Evolutionary conservation across 2,888 invertebrate species (phyloP).

Genomic region (Zeuzera pyrina): DNA sequence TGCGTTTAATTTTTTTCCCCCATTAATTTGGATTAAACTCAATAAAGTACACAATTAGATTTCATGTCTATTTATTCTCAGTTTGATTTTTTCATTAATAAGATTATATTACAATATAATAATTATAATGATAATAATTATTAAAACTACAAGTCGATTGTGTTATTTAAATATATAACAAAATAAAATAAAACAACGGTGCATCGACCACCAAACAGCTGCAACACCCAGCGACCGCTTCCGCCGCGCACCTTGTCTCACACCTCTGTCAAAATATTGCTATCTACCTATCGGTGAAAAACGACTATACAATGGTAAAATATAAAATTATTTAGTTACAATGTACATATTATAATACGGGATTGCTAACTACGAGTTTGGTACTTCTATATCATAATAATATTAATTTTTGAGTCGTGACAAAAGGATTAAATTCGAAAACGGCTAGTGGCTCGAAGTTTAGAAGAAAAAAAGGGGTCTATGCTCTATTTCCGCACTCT

Average conservation of each 20-base stretch:
- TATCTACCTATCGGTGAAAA: conserved; percentile 60
- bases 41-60: conserved; percentile 19
- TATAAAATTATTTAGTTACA: conserved; percentile 67
- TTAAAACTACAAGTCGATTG: conserved; percentile 71
- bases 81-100: conserved; percentile 73
- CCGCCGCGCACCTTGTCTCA: conserved; percentile 37
- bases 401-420: conserved; percentile 42
- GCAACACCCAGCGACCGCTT: conserved; percentile 34
- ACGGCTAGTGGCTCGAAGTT: conserved; percentile 56
- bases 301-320: conserved; percentile 72
- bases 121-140: conserved; percentile 66
- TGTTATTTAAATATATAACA: conserved; percentile 73
- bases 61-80: conserved; percentile 68
- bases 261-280: conserved; percentile 50
- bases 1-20: too few species aligned
- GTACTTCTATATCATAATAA: conserved; percentile 63
- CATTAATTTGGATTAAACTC: too few species aligned
- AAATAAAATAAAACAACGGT: conserved; percentile 60
- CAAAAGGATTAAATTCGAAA: conserved; percentile 48
- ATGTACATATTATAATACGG: conserved; percentile 64
- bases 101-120: conserved; percentile 74
- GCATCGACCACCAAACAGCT: conserved; percentile 41
- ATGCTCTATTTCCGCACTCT: too few species aligned
- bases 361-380: conserved; percentile 69
- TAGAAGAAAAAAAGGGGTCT: too few species aligned